Conservation (phyloP, 2,113 vertebrate species). For the Cynoglossus semilaevis region DNA sequence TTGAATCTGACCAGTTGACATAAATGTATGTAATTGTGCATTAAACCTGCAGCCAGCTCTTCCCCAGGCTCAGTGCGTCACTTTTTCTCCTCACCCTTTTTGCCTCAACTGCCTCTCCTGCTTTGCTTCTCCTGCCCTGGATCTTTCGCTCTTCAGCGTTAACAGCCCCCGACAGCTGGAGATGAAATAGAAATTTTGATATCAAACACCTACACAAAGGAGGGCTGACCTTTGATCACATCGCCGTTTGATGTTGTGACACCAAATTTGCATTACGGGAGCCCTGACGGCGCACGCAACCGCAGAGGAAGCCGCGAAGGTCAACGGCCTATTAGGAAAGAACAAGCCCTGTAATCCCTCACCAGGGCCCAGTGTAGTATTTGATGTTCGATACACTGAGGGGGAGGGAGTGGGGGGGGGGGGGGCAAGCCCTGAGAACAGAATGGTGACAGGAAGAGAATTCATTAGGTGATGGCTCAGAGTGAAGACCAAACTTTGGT, state of each 20-base stretch:
- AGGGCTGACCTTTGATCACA: slow-evolving; percentile 93
- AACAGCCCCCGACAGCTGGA: slow-evolving; percentile 80
- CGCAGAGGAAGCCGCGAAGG: slow-evolving; percentile 76
- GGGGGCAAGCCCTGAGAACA: slow-evolving; percentile 51
- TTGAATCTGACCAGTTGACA: no score
- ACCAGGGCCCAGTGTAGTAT: slow-evolving; percentile 57
- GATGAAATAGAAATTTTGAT: slow-evolving; percentile 91
- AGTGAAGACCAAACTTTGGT: no score
- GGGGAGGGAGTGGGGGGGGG: slow-evolving; percentile 48
- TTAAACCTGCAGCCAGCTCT: background rate
- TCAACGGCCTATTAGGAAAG: slow-evolving; percentile 81
- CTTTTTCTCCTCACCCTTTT: slow-evolving; percentile 9
- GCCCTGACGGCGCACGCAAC: slow-evolving; percentile 67
- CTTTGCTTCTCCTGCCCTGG: slow-evolving; percentile 36
- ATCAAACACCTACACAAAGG: slow-evolving; percentile 89
- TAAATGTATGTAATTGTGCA: slow-evolving; percentile 4
- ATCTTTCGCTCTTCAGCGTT: slow-evolving; percentile 73
- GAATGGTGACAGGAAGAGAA: slow-evolving; percentile 33
- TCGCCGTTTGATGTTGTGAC: slow-evolving; percentile 87
- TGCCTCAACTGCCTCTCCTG: slow-evolving; percentile 44
- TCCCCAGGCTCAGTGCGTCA: slow-evolving; percentile 14
- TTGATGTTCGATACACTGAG: slow-evolving; percentile 69
- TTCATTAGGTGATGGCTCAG: slow-evolving; percentile 43
- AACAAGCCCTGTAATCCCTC: slow-evolving; percentile 71
- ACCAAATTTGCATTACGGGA: slow-evolving; percentile 88